Evolutionary conservation across 2,113 vertebrate genomes (phyloP).

Genomic region (Mormoops blainvillei): DNA sequence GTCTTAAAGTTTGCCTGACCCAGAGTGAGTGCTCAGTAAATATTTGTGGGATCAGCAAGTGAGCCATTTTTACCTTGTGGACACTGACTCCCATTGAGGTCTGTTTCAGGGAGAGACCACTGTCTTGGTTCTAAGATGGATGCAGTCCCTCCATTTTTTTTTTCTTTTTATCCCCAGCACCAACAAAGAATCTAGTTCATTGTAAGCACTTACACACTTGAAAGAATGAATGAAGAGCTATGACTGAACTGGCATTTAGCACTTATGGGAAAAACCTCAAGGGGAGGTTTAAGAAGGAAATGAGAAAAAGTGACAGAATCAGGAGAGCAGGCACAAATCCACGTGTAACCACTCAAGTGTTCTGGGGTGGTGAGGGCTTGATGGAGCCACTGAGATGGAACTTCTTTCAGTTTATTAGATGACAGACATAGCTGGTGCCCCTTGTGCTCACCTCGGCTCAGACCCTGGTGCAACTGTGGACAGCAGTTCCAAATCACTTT

Average conservation of each 20-base stretch:
- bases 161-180: background rate
- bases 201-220: background rate
- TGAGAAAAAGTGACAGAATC: background rate
- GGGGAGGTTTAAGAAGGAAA: background rate
- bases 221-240: background rate
- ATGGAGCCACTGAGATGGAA: background rate
- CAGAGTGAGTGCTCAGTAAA: background rate
- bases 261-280: background rate
- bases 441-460: accelerated
- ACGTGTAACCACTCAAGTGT: background rate
- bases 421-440: background rate
- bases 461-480: background rate
- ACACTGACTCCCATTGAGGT: background rate
- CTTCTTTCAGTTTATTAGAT: background rate
- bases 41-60: background rate
- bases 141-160: background rate
- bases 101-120: background rate
- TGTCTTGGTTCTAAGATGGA: background rate
- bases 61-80: background rate
- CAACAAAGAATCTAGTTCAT: background rate
- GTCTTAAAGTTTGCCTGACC: background rate
- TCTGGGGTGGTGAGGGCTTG: background rate
- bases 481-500: background rate
- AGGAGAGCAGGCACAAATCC: background rate
- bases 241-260: background rate